These are phyloP conservation scores for Serranus cabrilla DNA, from an alignment of 2,797 vertebrate species.

Conservation along the genomic window DNA sequence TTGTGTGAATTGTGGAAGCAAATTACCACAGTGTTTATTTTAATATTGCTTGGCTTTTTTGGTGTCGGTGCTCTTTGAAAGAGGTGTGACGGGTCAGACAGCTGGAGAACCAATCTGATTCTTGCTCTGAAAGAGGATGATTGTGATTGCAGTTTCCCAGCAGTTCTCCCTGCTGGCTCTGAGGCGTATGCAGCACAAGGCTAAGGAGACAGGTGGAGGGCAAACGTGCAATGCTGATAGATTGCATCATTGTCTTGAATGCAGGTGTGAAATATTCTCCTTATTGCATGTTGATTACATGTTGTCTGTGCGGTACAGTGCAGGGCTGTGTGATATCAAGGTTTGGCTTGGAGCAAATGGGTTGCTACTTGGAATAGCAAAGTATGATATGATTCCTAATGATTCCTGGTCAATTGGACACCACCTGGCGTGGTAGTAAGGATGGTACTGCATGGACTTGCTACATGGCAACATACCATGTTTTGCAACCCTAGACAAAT, in stretches of 20 bases:
- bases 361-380: too few species aligned
- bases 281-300: conserved; percentile 27
- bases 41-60: conserved; percentile 9
- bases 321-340: too few species aligned
- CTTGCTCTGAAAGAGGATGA: conserved; percentile 51
- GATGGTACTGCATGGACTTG: too few species aligned
- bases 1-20: conserved; percentile 11
- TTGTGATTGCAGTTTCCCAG: conserved; percentile 48
- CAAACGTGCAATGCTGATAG: conserved; percentile 18
- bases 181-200: conserved; percentile 1
- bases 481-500: too few species aligned
- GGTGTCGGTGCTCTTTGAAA: conserved; percentile 2
- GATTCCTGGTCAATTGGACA: too few species aligned
- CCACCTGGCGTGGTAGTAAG: too few species aligned
- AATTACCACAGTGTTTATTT: background rate
- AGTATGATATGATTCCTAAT: too few species aligned
- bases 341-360: too few species aligned
- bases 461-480: too few species aligned
- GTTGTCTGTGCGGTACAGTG: background rate
- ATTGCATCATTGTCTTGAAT: conserved; percentile 29
- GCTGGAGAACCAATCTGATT: conserved; percentile 37
- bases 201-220: conserved; percentile 27
- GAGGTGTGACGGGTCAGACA: conserved; percentile 32
- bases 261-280: conserved; percentile 31
- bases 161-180: conserved; percentile 19